phyloP scores from a whole-genome alignment of 2,113 vertebrate genomes.

The Tragelaphus strepsiceros region DNA sequence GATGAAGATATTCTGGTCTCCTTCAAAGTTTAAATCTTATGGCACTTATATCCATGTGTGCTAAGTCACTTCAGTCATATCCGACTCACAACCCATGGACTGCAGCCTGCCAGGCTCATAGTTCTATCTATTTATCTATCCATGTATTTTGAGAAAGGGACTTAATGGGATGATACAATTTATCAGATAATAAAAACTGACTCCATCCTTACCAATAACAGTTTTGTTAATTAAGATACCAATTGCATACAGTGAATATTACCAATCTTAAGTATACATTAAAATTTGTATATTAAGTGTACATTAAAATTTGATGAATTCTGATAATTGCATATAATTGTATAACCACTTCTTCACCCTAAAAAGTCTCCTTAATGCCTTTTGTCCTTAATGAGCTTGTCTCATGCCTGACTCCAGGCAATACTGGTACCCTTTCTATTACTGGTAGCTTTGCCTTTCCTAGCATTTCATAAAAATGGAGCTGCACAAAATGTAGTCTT shows the following conservation, averaged over 20 bases:
- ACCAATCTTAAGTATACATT: not conserved
- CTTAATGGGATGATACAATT: not conserved
- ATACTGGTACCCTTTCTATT: not conserved
- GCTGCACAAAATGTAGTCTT: not conserved
- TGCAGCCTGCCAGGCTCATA: not conserved
- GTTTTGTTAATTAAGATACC: not conserved
- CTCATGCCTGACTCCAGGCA: not conserved
- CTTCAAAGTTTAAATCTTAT: not conserved
- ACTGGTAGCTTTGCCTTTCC: not conserved
- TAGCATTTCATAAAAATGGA: not conserved
- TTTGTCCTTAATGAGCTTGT: not conserved
- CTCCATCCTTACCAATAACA: not conserved
- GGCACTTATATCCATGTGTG: not conserved
- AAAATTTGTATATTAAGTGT: not conserved
- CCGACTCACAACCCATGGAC: not conserved
- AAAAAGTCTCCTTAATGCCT: not conserved
- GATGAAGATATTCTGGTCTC: not conserved
- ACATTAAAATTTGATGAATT: not conserved
- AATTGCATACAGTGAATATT: not conserved
- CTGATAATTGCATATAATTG: not conserved
- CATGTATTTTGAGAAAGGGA: not conserved
- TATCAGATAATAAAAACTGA: not conserved
- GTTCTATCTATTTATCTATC: not conserved
- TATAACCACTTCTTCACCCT: not conserved
- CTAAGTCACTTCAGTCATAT: not conserved